A percentile compares a stretch with the other conserved stretches of the same genome.
These are phyloP conservation scores for Myiothlypis chrysogaster DNA, from an alignment of 2,797 vertebrate species.

Conservation along the genomic window DNA sequence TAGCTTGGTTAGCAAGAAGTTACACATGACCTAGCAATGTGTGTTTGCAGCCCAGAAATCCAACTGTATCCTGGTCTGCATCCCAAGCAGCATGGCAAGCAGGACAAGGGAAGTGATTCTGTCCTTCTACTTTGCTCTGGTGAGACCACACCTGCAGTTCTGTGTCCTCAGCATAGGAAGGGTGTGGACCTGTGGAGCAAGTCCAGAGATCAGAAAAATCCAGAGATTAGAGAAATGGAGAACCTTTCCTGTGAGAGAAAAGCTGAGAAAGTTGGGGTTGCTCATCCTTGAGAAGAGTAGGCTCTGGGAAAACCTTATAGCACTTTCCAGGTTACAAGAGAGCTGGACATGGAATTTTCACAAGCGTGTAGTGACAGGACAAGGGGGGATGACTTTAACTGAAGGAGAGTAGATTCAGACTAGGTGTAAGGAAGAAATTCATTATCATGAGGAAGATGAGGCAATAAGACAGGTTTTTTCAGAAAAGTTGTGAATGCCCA, in stretches of 20 bases:
- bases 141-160: neutral
- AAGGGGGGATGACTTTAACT: neutral
- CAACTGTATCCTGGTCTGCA: neutral
- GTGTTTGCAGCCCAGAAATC: neutral
- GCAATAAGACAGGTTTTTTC: neutral
- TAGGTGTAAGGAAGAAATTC: neutral
- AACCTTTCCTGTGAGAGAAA: neutral
- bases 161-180: neutral
- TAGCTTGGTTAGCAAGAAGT: neutral
- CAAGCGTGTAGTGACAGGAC: rapidly evolving
- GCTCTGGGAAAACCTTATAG: neutral
- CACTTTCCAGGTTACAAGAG: neutral
- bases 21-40: neutral
- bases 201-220: neutral
- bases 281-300: neutral
- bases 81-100: neutral
- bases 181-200: neutral
- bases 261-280: neutral
- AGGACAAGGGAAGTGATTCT: neutral
- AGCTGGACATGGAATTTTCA: neutral
- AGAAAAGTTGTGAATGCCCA: neutral
- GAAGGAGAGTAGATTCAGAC: neutral
- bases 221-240: neutral
- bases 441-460: neutral
- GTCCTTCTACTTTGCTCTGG: neutral